A percentile compares a stretch with the other conserved stretches of the same genome.
phyloP scores from a whole-genome alignment of 2,113 vertebrate species.

The Tonatia bakeri region DNA sequence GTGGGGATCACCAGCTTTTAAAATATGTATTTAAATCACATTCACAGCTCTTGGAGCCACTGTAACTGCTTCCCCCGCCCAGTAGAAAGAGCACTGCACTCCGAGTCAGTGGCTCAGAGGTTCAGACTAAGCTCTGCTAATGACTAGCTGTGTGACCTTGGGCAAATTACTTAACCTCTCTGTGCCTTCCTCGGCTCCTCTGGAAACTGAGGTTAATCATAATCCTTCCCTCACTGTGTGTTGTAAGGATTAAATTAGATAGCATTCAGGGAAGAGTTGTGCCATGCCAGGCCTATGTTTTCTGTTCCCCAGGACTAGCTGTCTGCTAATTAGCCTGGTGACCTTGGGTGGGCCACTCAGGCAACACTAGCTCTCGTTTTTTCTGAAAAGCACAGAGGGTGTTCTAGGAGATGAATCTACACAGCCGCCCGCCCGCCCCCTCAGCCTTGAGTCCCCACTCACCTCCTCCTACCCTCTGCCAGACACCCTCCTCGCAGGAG shows the following conservation, averaged over 20 bases:
- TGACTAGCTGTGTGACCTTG: conserved; percentile 55
- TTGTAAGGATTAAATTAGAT: conserved; percentile 38
- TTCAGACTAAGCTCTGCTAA: conserved; percentile 35
- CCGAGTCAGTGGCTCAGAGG: not conserved
- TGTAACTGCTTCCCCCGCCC: not conserved
- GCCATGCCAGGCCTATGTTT: not conserved
- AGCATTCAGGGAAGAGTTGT: not conserved
- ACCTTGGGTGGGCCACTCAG: conserved; percentile 20
- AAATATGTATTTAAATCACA: conserved; percentile 62
- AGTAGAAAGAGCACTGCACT: conserved; percentile 2
- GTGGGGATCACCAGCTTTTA: conserved; percentile 55
- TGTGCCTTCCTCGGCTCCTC: conserved; percentile 2
- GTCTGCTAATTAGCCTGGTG: conserved; percentile 43
- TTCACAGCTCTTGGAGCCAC: not conserved
- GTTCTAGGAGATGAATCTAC: not conserved
- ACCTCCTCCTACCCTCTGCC: conserved; percentile 67
- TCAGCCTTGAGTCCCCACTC: not conserved
- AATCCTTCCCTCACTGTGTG: conserved; percentile 8
- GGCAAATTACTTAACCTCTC: conserved; percentile 64
- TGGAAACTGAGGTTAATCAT: conserved; percentile 42
- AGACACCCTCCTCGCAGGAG: conserved; percentile 41
- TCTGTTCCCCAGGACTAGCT: not conserved
- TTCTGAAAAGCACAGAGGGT: not conserved
- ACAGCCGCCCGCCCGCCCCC: not conserved
- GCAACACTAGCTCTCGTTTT: not conserved